Evolutionary conservation across 2,113 vertebrate genomes (phyloP).

Genomic region (Eurystomus gularis): DNA sequence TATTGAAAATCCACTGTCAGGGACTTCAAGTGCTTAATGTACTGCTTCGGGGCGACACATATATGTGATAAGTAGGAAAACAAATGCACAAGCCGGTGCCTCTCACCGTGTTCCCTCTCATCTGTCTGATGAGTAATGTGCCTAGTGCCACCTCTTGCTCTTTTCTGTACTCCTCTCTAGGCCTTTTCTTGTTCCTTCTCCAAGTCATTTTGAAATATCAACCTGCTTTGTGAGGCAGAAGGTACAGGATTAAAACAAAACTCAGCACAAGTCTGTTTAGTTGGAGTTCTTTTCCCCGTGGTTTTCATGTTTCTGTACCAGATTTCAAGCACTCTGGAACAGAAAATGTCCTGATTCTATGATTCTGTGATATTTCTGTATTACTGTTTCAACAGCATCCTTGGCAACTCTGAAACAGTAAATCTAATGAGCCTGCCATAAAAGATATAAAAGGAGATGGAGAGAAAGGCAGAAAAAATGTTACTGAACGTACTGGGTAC

Average conservation of each 20-base stretch:
- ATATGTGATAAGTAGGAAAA: not conserved
- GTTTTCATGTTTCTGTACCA: not conserved
- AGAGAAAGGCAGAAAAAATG: not conserved
- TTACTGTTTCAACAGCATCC: not conserved
- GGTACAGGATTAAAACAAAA: not conserved
- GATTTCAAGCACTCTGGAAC: not conserved
- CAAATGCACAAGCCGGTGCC: not conserved
- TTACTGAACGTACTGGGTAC: not conserved
- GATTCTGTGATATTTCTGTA: not conserved
- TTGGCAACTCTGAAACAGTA: not conserved
- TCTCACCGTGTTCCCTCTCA: not conserved
- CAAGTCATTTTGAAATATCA: not conserved
- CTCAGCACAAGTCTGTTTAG: not conserved
- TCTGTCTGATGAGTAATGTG: not conserved
- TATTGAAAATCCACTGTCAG: not conserved
- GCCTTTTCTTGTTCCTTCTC: not conserved
- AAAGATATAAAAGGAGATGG: not conserved
- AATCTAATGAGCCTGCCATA: not conserved
- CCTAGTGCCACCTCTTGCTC: not conserved
- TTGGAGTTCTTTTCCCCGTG: not conserved
- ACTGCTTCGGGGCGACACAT: not conserved
- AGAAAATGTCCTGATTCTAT: not conserved
- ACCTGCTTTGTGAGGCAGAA: not conserved
- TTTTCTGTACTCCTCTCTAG: not conserved
- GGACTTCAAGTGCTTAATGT: not conserved